Evolutionary conservation across 2,113 vertebrate genomes (phyloP).

Genomic region (Pandion haliaetus): DNA sequence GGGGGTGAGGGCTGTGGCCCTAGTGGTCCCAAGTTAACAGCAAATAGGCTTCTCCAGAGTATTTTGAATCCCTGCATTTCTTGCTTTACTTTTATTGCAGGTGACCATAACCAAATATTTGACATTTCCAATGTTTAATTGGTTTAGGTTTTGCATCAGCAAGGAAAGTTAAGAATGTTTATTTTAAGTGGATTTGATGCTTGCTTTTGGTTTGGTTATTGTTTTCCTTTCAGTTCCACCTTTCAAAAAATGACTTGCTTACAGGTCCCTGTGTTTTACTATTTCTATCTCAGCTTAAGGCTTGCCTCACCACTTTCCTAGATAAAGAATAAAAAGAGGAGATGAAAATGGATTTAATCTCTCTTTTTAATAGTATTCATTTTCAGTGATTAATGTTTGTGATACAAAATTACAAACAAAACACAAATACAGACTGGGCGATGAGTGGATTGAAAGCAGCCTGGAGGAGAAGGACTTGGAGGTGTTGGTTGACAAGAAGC

Average conservation of each 20-base stretch:
- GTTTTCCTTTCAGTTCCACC: not conserved
- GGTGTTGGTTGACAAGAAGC: too few species aligned
- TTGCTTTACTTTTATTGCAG: not conserved
- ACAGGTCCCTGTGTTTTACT: not conserved
- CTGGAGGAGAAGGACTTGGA: too few species aligned
- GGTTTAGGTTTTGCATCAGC: not conserved
- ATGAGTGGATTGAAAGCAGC: too few species aligned
- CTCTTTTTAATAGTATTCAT: not conserved
- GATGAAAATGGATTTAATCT: not conserved
- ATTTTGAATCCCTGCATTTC: not conserved
- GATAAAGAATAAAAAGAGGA: not conserved
- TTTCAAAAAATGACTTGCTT: not conserved
- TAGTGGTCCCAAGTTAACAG: not conserved
- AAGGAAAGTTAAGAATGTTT: not conserved
- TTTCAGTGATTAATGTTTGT: not conserved
- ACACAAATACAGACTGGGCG: too few species aligned
- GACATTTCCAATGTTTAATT: not conserved
- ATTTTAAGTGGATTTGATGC: not conserved
- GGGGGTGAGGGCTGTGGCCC: accelerated
- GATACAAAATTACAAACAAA: not conserved
- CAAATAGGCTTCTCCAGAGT: not conserved
- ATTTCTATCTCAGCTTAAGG: not conserved
- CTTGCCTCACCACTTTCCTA: not conserved
- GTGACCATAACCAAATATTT: not conserved
- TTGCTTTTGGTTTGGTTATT: not conserved